Evolutionary conservation across 2,797 vertebrate genomes (phyloP).

Genomic region (Siniperca obscura): DNA sequence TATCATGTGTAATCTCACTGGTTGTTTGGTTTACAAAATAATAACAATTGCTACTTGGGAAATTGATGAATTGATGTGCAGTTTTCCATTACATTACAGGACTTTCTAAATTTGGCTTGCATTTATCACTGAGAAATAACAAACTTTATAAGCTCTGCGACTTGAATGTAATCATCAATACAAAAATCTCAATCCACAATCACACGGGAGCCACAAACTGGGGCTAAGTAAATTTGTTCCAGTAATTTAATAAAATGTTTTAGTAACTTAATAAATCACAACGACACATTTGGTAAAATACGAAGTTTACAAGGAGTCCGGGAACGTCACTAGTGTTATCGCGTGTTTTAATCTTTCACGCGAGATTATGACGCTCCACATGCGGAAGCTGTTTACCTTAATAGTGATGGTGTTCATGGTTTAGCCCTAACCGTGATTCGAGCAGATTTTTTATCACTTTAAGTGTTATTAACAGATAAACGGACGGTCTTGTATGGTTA

Average conservation of each 20-base stretch:
- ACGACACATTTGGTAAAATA: neutral
- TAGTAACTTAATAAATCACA: no score
- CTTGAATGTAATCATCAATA: neutral
- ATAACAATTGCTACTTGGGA: neutral
- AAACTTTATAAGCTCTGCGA: neutral
- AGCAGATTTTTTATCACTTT: neutral
- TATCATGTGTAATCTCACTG: neutral
- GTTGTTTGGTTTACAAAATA: neutral
- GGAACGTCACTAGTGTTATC: constrained; percentile 49
- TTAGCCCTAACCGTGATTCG: neutral
- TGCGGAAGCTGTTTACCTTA: constrained; percentile 51
- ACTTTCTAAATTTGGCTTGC: neutral
- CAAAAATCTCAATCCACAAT: no score
- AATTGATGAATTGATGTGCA: neutral
- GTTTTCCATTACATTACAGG: neutral
- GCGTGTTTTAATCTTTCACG: constrained; percentile 37
- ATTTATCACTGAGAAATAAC: neutral
- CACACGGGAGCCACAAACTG: neutral
- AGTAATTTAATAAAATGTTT: no score
- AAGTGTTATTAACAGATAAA: no score
- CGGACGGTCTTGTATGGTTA: neutral
- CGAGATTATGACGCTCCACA: constrained; percentile 34
- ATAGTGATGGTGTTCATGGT: accelerated
- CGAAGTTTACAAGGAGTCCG: accelerated
- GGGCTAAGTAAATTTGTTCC: neutral